phyloP scores from a whole-genome alignment of 2,888 invertebrate species.

The Pelosia muscerda region DNA sequence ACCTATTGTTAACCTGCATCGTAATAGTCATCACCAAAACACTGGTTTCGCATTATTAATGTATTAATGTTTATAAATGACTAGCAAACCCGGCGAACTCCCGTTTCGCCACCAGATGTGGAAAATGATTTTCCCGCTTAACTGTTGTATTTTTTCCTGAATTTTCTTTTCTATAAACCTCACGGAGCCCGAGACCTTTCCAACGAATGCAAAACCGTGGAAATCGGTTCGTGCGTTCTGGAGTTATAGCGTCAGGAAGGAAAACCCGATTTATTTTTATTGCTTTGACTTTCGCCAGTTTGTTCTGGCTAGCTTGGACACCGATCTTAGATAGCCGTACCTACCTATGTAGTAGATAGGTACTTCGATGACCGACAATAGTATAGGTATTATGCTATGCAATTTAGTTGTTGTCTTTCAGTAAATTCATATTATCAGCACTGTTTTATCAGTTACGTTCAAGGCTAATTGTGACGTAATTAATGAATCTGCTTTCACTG shows the following conservation, averaged over 20 bases:
- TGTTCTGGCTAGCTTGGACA: too few relatives aligned
- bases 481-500: not conserved
- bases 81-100: too few relatives aligned
- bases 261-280: too few relatives aligned
- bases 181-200: too few relatives aligned
- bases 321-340: not conserved
- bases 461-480: not conserved
- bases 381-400: not conserved
- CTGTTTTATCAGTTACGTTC: slow-evolving; percentile 1
- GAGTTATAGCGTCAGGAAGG: too few relatives aligned
- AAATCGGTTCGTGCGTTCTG: too few relatives aligned
- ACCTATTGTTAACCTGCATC: not conserved
- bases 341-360: not conserved
- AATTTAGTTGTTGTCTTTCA: not conserved
- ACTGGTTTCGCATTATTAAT: too few relatives aligned
- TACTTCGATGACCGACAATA: not conserved
- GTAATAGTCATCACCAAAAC: not conserved
- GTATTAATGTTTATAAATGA: not conserved
- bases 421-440: slow-evolving; percentile 6
- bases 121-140: too few relatives aligned
- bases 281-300: not conserved
- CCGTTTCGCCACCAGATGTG: too few relatives aligned
- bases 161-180: too few relatives aligned
- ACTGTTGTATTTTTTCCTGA: too few relatives aligned
- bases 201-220: too few relatives aligned